Percentiles rank a stretch among this genome's conserved stretches.
phyloP scores from a whole-genome alignment of 2,888 invertebrate genomes.

The Mermis nigrescens region DNA sequence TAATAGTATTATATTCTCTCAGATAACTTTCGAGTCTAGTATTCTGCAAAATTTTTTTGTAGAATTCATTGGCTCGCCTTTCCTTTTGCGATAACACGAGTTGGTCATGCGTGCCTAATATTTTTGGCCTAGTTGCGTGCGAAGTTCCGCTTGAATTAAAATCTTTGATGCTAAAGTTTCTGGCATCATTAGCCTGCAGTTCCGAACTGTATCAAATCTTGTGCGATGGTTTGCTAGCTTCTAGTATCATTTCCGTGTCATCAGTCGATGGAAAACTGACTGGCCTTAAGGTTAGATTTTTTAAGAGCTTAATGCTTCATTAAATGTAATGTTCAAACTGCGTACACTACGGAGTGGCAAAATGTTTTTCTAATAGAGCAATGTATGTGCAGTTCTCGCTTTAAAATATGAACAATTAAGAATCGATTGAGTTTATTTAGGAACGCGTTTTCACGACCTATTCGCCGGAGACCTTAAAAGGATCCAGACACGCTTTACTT shows the following conservation, averaged over 20 bases:
- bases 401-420: too few relatives aligned
- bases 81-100: constrained; percentile 67
- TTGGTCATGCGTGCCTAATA: constrained; percentile 60
- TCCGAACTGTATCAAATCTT: constrained; percentile 50
- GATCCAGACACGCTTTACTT: too few relatives aligned
- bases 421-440: too few relatives aligned
- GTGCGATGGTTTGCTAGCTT: neutral
- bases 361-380: too few relatives aligned
- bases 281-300: neutral
- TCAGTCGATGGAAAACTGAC: neutral
- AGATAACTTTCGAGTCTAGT: too few relatives aligned
- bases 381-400: too few relatives aligned
- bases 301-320: neutral
- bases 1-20: too few relatives aligned
- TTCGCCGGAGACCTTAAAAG: too few relatives aligned
- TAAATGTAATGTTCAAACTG: neutral
- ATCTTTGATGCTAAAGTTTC: constrained; percentile 54
- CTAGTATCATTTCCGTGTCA: neutral
- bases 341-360: too few relatives aligned
- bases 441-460: too few relatives aligned
- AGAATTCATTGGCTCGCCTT: constrained; percentile 58
- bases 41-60: too few relatives aligned
- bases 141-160: constrained; percentile 66
- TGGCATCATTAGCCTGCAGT: constrained; percentile 58
- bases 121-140: constrained; percentile 65